These are phyloP conservation scores for Ivindomyrus marchei DNA, from an alignment of 2,113 vertebrate species.

Conservation along the genomic window DNA sequence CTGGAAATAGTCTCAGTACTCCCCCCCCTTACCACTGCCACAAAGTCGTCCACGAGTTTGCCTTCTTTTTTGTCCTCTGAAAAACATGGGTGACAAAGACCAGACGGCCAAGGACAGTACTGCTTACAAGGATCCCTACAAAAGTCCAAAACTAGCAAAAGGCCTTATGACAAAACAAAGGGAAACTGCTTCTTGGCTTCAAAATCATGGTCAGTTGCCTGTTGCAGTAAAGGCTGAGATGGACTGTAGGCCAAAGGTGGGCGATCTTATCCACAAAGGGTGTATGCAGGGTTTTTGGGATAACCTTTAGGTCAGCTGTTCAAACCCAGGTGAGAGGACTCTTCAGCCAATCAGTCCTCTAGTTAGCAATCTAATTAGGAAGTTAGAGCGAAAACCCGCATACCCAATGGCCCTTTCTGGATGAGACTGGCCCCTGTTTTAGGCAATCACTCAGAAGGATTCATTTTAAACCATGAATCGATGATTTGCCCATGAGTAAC, in stretches of 20 bases:
- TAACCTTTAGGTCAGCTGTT: not conserved
- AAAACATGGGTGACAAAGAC: not conserved
- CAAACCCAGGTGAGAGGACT: not conserved
- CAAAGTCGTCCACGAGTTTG: constrained; percentile 67
- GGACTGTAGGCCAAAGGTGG: not conserved
- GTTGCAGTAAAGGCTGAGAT: not conserved
- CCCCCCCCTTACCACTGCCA: constrained; percentile 68
- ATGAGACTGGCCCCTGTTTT: not conserved
- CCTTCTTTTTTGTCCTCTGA: constrained; percentile 27
- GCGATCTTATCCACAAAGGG: not conserved
- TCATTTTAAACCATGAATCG: not conserved
- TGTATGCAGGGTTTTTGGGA: not conserved
- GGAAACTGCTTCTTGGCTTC: not conserved
- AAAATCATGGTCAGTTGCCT: not conserved
- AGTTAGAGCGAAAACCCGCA: not conserved
- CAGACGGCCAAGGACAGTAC: not conserved
- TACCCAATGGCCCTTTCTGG: not conserved
- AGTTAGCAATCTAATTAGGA: not conserved
- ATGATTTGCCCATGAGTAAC: not conserved
- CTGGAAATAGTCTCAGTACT: constrained; percentile 65
- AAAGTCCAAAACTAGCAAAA: not conserved
- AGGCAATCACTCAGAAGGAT: not conserved
- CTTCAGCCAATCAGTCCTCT: not conserved
- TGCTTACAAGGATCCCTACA: not conserved
- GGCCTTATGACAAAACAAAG: not conserved